phyloP scores from a whole-genome alignment of 2,113 vertebrate genomes.

The Leptobrachium leishanense region DNA sequence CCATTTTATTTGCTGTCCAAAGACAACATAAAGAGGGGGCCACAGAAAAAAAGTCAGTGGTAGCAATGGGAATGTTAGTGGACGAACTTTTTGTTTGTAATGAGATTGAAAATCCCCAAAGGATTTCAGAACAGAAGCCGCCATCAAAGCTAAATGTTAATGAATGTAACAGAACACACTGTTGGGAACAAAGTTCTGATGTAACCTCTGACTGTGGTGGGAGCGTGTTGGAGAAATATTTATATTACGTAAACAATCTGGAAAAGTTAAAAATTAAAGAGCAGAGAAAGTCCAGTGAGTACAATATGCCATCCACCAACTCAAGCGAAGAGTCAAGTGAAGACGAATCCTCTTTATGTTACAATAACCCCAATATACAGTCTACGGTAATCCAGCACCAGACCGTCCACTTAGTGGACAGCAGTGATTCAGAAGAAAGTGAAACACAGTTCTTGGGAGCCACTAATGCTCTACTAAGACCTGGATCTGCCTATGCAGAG shows the following conservation, averaged over 20 bases:
- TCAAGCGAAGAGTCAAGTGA: background rate
- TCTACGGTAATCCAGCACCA: background rate
- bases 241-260: slow-evolving; percentile 57
- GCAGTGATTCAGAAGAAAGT: background rate
- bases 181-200: background rate
- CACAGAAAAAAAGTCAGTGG: background rate
- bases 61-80: background rate
- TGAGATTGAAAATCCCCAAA: slow-evolving; percentile 5
- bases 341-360: background rate
- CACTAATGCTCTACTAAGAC: background rate
- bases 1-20: background rate
- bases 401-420: background rate
- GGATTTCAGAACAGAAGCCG: background rate
- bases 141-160: background rate
- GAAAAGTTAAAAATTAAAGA: slow-evolving; percentile 37
- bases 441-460: slow-evolving; percentile 1
- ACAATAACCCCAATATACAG: background rate
- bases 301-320: background rate
- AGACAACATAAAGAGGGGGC: background rate
- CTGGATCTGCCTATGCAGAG: background rate
- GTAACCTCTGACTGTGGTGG: slow-evolving; percentile 2
- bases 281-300: slow-evolving; percentile 12
- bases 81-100: slow-evolving; percentile 2
- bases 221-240: slow-evolving; percentile 61
- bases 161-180: background rate